Evolutionary conservation across 2,888 invertebrate species (phyloP).

Genomic region (Nomada goodeniana): DNA sequence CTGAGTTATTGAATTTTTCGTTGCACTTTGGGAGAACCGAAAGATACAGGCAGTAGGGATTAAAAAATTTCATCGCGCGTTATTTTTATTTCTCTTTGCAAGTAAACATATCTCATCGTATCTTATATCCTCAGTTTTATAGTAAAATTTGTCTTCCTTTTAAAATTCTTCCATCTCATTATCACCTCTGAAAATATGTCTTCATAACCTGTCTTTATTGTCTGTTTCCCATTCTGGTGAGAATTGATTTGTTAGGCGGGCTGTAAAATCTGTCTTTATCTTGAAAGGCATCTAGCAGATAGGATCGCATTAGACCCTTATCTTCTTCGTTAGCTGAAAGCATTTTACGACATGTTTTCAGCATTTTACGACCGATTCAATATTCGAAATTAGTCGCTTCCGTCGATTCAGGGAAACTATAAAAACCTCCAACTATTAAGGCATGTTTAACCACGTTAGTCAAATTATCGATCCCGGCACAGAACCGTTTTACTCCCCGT

Average conservation of each 20-base stretch:
- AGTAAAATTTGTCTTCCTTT: neutral
- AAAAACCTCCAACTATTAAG: constrained; percentile 28
- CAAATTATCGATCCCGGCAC: neutral
- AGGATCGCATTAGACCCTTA: constrained; percentile 40
- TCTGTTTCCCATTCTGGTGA: constrained; percentile 9
- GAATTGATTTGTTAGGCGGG: constrained; percentile 37
- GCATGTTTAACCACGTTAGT: constrained; percentile 14
- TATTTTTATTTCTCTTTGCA: too few species aligned
- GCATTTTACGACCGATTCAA: constrained; percentile 47
- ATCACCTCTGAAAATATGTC: neutral
- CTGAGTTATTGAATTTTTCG: neutral
- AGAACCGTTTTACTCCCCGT: constrained; percentile 1
- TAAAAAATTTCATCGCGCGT: too few species aligned
- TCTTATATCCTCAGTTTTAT: neutral
- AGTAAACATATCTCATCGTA: too few species aligned
- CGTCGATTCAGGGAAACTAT: constrained; percentile 21
- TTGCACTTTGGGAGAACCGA: neutral
- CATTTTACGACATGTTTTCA: constrained; percentile 50
- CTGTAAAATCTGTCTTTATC: constrained; percentile 33
- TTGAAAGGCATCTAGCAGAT: constrained; percentile 12
- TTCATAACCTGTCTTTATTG: neutral
- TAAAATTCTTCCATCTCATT: constrained; percentile 3
- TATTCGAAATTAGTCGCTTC: constrained; percentile 48
- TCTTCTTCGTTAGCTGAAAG: constrained; percentile 38
- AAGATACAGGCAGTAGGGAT: neutral